Base-by-base conservation (phyloP, 2,888 invertebrate species). In the Zygothrica quintamaculata region DNA sequence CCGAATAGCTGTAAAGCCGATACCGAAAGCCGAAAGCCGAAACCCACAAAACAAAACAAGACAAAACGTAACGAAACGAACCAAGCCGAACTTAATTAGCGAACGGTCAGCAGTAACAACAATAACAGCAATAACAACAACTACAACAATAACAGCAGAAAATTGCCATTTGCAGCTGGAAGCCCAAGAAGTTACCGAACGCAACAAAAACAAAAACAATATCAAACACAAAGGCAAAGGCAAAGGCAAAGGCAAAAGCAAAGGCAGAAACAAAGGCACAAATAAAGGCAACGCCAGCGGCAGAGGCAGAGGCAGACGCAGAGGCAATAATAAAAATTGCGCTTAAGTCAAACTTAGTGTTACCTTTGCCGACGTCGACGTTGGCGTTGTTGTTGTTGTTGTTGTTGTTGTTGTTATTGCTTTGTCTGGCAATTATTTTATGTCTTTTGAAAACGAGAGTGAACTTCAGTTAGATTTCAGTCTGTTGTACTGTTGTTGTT, bases 361-460 rank as follows among this genome's bases (percentile, higher is more conserved):
- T 22, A 5, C 3, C 18, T 2, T 22, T 5, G 18, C 2, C 18
- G 18, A 3, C 18, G 18, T 5, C 18, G 18, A 2, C 5, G 18
- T 5, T 22, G 18, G 43, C n/a, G n/a, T n/a, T n/a, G n/a, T n/a
- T n/a, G n/a, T n/a, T n/a, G n/a, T n/a, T n/a, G n/a, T n/a, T n/a
- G n/a, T n/a, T n/a, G n/a, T n/a, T n/a, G n/a, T n/a, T n/a, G n/a
- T n/a, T n/a, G n/a, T n/a, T n/a, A n/a, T n/a, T n/a, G n/a, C n/a
- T n/a, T n/a, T n/a, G n/a, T n/a, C 65, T 76, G 51, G 70, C 78
- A 81, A 66, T 66, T 61, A 65, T 75, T 75, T 73, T 60, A 75
- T 75, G 69, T 36, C 65, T 78, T 67, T 73, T 50, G 68, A 84
- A 82, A 84, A 72, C 74, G 79, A 84, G 84, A 84, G 84, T 85